A percentile compares a stretch with the other conserved stretches of the same genome.
phyloP scores from a whole-genome alignment of 2,797 vertebrate species.

The Pelobates cultripes region DNA sequence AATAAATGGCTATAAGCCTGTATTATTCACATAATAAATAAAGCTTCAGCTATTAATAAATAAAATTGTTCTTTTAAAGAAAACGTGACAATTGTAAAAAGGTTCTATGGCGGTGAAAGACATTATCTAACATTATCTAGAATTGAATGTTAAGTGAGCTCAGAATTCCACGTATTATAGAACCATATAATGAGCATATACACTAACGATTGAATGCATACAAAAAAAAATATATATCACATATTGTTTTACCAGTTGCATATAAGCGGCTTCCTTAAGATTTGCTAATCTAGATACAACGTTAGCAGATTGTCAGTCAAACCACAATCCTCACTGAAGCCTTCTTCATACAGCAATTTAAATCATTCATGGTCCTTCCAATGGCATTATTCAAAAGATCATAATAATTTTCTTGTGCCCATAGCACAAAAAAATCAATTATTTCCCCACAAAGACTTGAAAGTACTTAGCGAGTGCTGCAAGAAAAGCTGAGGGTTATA shows the following conservation, averaged over 20 bases:
- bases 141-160: not conserved
- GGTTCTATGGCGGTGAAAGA: not conserved
- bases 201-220: conserved; percentile 66
- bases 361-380: conserved; percentile 99
- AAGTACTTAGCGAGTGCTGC: conserved; percentile 99
- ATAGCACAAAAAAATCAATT: conserved; percentile 99
- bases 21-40: too few relatives aligned
- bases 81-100: too few relatives aligned
- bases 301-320: conserved; percentile 97
- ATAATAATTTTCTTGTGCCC: conserved; percentile 99
- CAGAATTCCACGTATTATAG: conserved; percentile 58
- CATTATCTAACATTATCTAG: not conserved
- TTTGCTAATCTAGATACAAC: conserved; percentile 92
- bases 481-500: conserved; percentile 99
- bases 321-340: conserved; percentile 88
- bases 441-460: conserved; percentile 99
- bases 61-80: too few relatives aligned
- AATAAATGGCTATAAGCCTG: too few relatives aligned
- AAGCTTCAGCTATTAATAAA: too few relatives aligned
- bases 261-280: conserved; percentile 82
- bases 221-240: conserved; percentile 64
- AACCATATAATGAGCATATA: conserved; percentile 69
- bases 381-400: conserved; percentile 99
- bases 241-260: conserved; percentile 73
- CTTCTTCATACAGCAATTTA: conserved; percentile 99